Base-by-base conservation (phyloP, 1,140 invertebrate genomes). In the Aporrectodea caliginosa region DNA sequence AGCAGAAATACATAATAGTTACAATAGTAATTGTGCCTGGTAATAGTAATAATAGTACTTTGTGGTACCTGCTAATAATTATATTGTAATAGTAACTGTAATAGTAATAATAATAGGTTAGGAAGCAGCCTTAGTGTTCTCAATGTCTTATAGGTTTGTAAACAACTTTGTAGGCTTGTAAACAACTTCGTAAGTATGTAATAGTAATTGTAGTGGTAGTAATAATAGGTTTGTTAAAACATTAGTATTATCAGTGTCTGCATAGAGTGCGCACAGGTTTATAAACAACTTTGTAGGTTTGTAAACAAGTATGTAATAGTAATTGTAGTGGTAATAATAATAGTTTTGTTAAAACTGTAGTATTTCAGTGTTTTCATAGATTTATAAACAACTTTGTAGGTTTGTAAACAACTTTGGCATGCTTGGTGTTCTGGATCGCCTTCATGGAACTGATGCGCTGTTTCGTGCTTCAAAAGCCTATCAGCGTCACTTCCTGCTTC, bases 361-460 rank as follows among this genome's bases (percentile, higher is more conserved):
- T n/a, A n/a, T n/a, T n/a, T n/a, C n/a, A n/a, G n/a, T 22, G 22
- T 22, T 77, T 68, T 6, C 27, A 68, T 29, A 6, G 27, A 2
- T 22, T 1, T 16, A 69, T 70, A 27, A 14, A 32, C 68, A 77
- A 78, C 77, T n/a, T n/a, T 81, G 1, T 78, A 88, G 87, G 80
- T 88, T 88, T 79, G 86, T 82, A 70, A 85, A 96, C 83, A 95
- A 94, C 85, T 96, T 91, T 86, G 94, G 94, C 0, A 93, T 95
- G 0, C 87, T 96, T 30, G 94, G 94, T 0, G 91, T 95, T 1
- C 85, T 96, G 78, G 94, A 96, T 86, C 91, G 93, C 72, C 86
- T 96, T 0, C 94, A 96, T 85, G 94, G 94, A 29, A 96, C 94
- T 0, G 94, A 95, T 84, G 91, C 90, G 0, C 87, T 91, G 81